Evolutionary conservation across 2,113 vertebrate species (phyloP).

Genomic region (Zosterops borbonicus): DNA sequence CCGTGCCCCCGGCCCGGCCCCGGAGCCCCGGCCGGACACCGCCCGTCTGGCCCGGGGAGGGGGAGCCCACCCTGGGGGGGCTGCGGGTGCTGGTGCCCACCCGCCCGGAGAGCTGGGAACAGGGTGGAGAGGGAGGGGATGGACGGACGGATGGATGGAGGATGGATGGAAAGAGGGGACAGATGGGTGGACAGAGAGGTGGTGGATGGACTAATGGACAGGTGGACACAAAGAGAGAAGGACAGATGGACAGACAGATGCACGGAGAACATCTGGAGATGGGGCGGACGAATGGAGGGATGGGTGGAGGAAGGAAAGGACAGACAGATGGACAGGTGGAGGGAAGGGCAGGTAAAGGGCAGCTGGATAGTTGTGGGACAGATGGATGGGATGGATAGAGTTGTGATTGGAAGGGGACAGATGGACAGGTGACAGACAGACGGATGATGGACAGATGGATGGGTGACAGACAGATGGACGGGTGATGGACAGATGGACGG

Average conservation of each 20-base stretch:
- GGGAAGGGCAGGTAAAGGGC: background rate
- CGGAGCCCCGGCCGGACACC: background rate
- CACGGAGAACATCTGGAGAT: background rate
- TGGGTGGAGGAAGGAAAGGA: background rate
- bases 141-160: background rate
- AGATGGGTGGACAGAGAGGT: background rate
- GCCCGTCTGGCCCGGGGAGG: background rate
- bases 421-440: background rate
- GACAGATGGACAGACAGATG: background rate
- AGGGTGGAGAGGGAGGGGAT: background rate
- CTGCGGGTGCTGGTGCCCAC: background rate
- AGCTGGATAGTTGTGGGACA: background rate
- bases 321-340: background rate
- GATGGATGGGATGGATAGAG: background rate
- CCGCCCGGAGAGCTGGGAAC: background rate
- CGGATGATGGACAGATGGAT: background rate
- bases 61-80: background rate
- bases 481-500: background rate
- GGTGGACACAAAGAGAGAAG: background rate
- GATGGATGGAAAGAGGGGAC: background rate
- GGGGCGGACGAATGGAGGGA: background rate
- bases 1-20: background rate
- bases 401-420: background rate
- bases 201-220: background rate
- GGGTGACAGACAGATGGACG: background rate